phyloP scores from a whole-genome alignment of 2,113 vertebrate species.

The Zapus hudsonius region DNA sequence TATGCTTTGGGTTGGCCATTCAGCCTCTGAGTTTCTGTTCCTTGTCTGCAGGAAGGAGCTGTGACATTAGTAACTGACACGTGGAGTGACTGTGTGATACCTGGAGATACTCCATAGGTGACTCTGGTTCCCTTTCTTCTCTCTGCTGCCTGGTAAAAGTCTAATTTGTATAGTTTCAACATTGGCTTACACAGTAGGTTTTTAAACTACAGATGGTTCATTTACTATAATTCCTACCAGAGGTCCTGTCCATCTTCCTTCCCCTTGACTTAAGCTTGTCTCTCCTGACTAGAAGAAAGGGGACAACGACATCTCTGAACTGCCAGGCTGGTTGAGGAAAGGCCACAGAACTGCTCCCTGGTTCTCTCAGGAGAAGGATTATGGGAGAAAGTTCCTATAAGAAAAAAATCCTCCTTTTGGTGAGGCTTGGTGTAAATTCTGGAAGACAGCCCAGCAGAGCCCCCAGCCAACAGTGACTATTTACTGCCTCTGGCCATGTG shows the following conservation, averaged over 20 bases:
- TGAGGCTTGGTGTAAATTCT: fast-evolving
- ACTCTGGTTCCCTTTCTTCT: neutral
- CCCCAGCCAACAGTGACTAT: neutral
- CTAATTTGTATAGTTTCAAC: neutral
- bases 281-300: neutral
- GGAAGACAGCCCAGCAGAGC: neutral
- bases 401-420: neutral
- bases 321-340: no score
- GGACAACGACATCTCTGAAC: neutral
- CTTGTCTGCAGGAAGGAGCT: neutral
- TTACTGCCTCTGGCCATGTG: neutral
- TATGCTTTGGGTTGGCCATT: neutral
- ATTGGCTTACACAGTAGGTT: no score
- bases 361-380: neutral
- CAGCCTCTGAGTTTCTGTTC: neutral
- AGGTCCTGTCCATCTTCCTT: neutral
- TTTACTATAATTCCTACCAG: neutral
- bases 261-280: neutral
- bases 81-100: neutral
- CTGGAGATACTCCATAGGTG: neutral
- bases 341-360: fast-evolving
- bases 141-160: neutral
- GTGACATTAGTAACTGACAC: neutral
- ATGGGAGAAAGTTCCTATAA: neutral
- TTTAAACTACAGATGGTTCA: neutral